These are phyloP conservation scores for Dermolepida albohirtum DNA, from an alignment of 2,888 invertebrate genomes.

Conservation along the genomic window DNA sequence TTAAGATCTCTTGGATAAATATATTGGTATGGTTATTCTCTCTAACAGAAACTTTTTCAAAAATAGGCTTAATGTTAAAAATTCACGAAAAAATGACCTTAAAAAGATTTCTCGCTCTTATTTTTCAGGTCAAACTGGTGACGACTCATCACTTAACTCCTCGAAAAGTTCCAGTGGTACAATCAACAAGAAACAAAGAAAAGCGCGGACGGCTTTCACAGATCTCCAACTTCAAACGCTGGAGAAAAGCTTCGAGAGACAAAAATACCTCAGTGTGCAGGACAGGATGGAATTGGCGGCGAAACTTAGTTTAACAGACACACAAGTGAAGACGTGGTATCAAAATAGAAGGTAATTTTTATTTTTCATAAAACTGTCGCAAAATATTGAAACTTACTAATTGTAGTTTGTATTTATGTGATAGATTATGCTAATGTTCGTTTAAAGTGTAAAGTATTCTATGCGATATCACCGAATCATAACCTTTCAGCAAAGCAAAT, in stretches of 20 bases:
- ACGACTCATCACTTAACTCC: conserved; percentile 80
- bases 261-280: conserved; percentile 96
- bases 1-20: no score
- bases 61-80: no score
- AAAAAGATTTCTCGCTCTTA: conserved; percentile 31
- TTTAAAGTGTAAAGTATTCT: no score
- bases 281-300: conserved; percentile 98
- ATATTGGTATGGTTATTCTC: no score
- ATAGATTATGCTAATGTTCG: no score
- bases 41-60: no score
- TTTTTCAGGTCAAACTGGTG: conserved; percentile 84
- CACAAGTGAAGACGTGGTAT: conserved; percentile 99
- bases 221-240: conserved; percentile 97
- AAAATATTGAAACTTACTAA: no score
- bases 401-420: no score
- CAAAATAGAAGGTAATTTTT: conserved; percentile 92
- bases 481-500: no score
- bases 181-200: conserved; percentile 92
- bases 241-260: conserved; percentile 96
- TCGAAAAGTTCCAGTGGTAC: conserved; percentile 67
- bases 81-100: no score
- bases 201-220: conserved; percentile 98
- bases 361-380: no score
- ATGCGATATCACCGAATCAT: no score
- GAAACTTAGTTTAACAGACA: conserved; percentile 95